phyloP scores from a whole-genome alignment of 2,797 vertebrate species.

The Oreochromis mossambicus region DNA sequence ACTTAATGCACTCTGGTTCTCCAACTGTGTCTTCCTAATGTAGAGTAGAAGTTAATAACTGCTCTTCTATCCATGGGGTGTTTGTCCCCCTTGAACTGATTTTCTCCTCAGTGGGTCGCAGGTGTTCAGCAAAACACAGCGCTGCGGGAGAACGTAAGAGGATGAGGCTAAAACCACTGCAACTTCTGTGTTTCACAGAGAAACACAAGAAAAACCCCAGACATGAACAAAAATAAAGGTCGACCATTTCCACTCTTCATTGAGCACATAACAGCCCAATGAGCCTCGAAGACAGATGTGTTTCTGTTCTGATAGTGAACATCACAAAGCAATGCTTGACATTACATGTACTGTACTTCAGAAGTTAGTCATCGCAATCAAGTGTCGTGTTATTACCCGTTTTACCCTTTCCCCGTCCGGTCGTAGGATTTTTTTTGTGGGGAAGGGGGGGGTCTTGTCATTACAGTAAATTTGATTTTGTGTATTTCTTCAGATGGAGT shows the following conservation, averaged over 20 bases:
- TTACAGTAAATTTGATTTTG: neutral
- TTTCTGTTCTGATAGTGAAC: conserved; percentile 37
- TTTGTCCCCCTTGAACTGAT: neutral
- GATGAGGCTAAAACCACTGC: conserved; percentile 55
- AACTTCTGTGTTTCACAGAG: conserved; percentile 41
- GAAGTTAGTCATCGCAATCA: conserved; percentile 32
- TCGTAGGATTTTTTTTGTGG: neutral
- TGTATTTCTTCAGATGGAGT: neutral
- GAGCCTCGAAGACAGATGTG: conserved; percentile 31
- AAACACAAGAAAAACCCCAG: neutral
- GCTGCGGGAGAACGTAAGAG: conserved; percentile 6
- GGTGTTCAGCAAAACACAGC: conserved; percentile 2
- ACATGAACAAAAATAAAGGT: conserved; percentile 22
- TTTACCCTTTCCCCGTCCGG: conserved; percentile 2
- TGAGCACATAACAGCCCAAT: conserved; percentile 38
- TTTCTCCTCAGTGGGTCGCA: neutral
- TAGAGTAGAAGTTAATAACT: conserved; percentile 11
- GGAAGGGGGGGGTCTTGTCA: neutral
- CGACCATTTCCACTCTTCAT: conserved; percentile 31
- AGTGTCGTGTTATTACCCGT: conserved; percentile 34
- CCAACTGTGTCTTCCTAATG: conserved; percentile 9
- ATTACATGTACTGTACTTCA: conserved; percentile 58
- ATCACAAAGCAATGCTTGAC: conserved; percentile 19
- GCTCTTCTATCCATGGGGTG: neutral
- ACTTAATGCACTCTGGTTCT: neutral